Evolutionary conservation across 2,797 vertebrate genomes (phyloP), one percentile per base, ranked within the genome.

Genomic region (Loriculus beryllinus): DNA sequence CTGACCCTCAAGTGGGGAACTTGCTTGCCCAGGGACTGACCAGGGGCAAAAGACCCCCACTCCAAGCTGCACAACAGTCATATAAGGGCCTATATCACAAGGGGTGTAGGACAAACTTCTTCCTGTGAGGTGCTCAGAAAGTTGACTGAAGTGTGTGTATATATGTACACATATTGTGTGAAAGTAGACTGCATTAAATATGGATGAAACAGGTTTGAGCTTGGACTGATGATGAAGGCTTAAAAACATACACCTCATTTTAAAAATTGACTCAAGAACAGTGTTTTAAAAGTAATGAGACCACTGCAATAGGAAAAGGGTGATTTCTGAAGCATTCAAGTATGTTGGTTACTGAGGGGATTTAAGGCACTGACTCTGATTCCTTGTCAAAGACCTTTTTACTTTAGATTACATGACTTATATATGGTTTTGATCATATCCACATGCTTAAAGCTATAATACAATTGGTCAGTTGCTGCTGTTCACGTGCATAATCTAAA

Each of bases 31-130:
- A 33, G 21, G 14, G n/a, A 22, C 48, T 67, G 39, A 57, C 28
- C 16, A 23, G 22, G 19, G 54, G 26, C 74, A 83, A 54, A 85
- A 40, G 7, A 57, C 4, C 14, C 28, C 3, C 2, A 54, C 39
- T 56, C 39, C 0, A 0, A 74, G 48, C 11, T 19, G 13, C 43
- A 54, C 1, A 8, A 37, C 25, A 37, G 5, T 43, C 29, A 21
- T 23, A 29, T 0, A 39, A 39, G 4, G 19, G 60, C 33, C 31
- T 22, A 48, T 40, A 35, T 35, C 67, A 85, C 13, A 15, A 78
- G 9, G 16, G 14, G 7, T 62, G n/a, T 20, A 68, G n/a, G 19
- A 75, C 9, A 78, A 80, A 33, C 23, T 19, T 70, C 54, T 56
- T 79, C 45, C 45, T 28, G 33, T 33, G 43, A 82, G 65, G 22